A percentile compares a stretch with the other conserved stretches of the same genome.
Evolutionary conservation across 2,797 vertebrate species (phyloP).

Genomic region (Sebastiscus tertius): DNA sequence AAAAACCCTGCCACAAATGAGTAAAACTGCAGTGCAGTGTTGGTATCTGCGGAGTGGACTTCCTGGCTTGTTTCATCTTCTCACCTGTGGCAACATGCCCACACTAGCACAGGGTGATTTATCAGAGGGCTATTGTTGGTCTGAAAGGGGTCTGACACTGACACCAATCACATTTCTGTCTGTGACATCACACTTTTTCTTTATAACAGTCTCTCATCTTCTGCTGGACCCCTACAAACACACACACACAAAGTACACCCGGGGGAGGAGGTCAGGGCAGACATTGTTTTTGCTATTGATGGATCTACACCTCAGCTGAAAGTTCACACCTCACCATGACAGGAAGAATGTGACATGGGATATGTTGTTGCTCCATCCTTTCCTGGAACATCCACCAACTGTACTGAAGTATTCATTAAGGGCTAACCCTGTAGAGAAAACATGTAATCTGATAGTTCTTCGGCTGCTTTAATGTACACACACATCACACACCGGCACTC

Average conservation of each 20-base stretch:
- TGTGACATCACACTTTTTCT: slow-evolving; percentile 24
- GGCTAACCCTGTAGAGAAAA: slow-evolving; percentile 11
- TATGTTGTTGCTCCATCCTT: slow-evolving; percentile 2
- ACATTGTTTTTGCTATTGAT: slow-evolving; percentile 6
- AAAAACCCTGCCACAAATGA: not conserved
- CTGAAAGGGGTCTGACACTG: slow-evolving; percentile 1
- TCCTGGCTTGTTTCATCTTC: not conserved
- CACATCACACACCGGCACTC: not conserved
- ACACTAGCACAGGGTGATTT: slow-evolving; percentile 3
- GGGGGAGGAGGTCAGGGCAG: slow-evolving; percentile 1
- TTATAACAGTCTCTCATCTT: slow-evolving; percentile 8
- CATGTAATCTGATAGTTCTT: slow-evolving; percentile 18
- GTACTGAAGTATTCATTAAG: slow-evolving; percentile 5
- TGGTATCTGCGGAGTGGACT: not conserved
- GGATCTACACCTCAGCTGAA: slow-evolving; percentile 19
- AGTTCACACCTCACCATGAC: slow-evolving; percentile 19
- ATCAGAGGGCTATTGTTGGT: slow-evolving; percentile 18
- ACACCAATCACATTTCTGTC: slow-evolving; percentile 39
- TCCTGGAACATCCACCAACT: slow-evolving; percentile 20
- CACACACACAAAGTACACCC: slow-evolving; percentile 3
- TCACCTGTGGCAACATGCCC: not conserved
- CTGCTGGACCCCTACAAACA: not conserved
- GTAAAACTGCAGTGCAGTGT: not conserved
- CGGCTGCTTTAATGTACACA: not conserved
- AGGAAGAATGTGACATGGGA: slow-evolving; percentile 29